Evolutionary conservation across 2,888 invertebrate species (phyloP), one percentile per base, ranked within the genome.

Genomic region (Eurois occulta): DNA sequence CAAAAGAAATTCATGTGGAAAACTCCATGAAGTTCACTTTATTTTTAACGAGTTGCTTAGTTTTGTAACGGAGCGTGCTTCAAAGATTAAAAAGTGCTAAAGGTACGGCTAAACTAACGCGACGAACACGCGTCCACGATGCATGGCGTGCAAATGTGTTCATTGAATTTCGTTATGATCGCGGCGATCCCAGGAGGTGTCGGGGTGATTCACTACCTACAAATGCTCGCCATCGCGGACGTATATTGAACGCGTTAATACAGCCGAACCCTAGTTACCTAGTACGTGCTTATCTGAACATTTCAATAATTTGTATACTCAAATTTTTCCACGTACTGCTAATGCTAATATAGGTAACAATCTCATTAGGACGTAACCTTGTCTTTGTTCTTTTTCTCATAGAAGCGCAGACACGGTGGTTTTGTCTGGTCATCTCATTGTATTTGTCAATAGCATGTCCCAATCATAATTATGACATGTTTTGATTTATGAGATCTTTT

Each of bases 321-420:
- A 66, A 75, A 69, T 62, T 55, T 28, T 64, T 38, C 52, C 67
- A 46, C 43, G 24, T 72, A 38, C 21, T 65, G 43, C 72, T 60
- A 68, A 48, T 65, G 43, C 72, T 60, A 68, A 48, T 62, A 48
- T 55, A 38, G 18, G 48, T 48, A 65, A 60, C 28, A 48, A 24
- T 32, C 46, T 64, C 74, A 81, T 68, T 80, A 84, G 5, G 24
- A 48, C 18, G 16, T 18, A n/a, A 43, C 81, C 66, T 85, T 85
- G 66, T 41, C 65, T 73, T 80, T 46, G 75, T 76, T 80, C 24
- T 72, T 65, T 84, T 67, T 69, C n/a, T 24, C 38, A 70, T 46
- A 46, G 11, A 46, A 35, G 11, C 28, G 11, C 43, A 43, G 52
- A 72, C 62, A 69, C 21, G 32, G 6, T 21, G 10, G 24, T 46